Base-by-base conservation (phyloP, 1,140 invertebrate genomes). In the Brachystomella parvula region DNA sequence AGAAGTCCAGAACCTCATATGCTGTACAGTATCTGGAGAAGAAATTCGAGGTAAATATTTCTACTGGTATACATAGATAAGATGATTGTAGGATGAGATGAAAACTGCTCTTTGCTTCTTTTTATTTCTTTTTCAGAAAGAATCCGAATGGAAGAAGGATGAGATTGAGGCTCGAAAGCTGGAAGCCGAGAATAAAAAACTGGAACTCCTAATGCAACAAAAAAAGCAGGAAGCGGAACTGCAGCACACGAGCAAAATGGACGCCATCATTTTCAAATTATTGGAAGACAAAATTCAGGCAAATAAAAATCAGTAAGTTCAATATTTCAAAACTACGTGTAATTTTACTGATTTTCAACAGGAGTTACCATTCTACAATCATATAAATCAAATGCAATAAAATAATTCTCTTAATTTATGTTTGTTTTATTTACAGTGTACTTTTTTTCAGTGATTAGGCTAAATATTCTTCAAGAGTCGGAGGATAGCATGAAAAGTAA, bases 381-480 rank as follows among this genome's bases (percentile, higher is more conserved):
- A n/a, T n/a, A n/a, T n/a, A n/a, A n/a, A n/a, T n/a, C n/a, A n/a
- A n/a, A n/a, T n/a, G n/a, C n/a, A n/a, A n/a, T n/a, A n/a, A n/a
- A n/a, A n/a, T n/a, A n/a, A n/a, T n/a, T n/a, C n/a, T n/a, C n/a
- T n/a, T n/a, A n/a, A n/a, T n/a, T n/a, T n/a, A n/a, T 39, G 19
- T 39, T 39, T 39, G 19, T 39, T 39, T 39, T 53, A n/a, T 15
- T 15, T 24, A 15, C 15, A 53, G 24, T 15, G 24, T n/a, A n/a
- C 24, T 6, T 60, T 60, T 60, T 15, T 9, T 9, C 9, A 15
- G 9, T 62, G 21, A 62, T 17, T 62, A 30, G 9, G 15, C 6
- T 29, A 62, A 24, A 64, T 63, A 63, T 49, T 63, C 61, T 30
- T 63, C 61, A 12, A 63, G 30, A 28, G 2, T 63, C 6, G 61